Conservation (phyloP, 2,113 vertebrate genomes). For the Corydoras maculifer region DNA sequence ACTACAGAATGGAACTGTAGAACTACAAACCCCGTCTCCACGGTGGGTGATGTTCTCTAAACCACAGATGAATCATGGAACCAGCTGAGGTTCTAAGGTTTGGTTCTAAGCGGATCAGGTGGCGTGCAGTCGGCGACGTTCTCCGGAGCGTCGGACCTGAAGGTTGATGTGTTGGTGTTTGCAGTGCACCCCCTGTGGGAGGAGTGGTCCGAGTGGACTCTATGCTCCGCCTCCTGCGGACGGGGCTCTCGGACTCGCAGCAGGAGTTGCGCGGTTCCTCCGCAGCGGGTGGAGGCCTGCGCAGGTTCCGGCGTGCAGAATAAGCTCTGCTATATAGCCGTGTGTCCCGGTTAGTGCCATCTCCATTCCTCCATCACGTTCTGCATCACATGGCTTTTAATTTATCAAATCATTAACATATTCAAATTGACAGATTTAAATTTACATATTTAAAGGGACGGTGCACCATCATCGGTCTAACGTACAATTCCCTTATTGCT, state of each 20-base stretch:
- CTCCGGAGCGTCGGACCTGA: background rate
- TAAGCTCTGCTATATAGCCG: constrained; percentile 89
- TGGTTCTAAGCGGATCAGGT: no score
- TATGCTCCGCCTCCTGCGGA: constrained; percentile 93
- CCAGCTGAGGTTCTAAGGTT: no score
- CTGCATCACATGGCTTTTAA: background rate
- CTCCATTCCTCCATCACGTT: constrained; percentile 44
- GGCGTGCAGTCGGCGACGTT: no score
- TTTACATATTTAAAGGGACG: no score
- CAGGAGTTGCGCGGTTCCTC: constrained; percentile 77
- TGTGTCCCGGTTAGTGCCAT: constrained; percentile 88
- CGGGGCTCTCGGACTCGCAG: constrained; percentile 84
- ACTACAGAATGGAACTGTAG: no score
- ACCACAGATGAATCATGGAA: no score
- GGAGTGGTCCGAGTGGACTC: constrained; percentile 91
- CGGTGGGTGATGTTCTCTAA: no score
- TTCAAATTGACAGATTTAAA: no score
- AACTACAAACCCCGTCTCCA: no score
- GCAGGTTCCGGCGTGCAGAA: constrained; percentile 79
- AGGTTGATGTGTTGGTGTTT: constrained; percentile 54
- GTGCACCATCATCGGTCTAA: no score
- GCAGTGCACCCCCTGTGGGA: constrained; percentile 86
- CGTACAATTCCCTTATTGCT: no score
- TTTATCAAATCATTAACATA: no score
- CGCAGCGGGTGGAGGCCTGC: constrained; percentile 72